Percentiles rank a stretch among this genome's conserved stretches.
Evolutionary conservation across 2,113 vertebrate species (phyloP).

Genomic region (Atlantisia rogersi): DNA sequence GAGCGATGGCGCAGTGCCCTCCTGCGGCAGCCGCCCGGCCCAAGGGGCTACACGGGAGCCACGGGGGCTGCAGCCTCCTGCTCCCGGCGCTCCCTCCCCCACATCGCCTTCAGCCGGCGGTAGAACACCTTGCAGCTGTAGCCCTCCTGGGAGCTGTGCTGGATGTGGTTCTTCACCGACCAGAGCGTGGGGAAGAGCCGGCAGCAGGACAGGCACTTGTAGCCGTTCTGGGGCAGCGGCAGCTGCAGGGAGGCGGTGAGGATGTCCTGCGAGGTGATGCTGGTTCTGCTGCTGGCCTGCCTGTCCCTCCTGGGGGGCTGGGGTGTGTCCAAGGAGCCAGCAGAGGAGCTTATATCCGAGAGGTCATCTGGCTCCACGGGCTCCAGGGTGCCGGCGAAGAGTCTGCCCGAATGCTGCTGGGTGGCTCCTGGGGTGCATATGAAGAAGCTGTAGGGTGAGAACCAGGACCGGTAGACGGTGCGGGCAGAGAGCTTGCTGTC

Average conservation of each 20-base stretch:
- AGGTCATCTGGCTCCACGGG: neutral
- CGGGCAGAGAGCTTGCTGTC: neutral
- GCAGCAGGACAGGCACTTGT: conserved; percentile 44
- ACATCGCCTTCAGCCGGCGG: conserved; percentile 26
- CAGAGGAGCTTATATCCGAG: conserved; percentile 40
- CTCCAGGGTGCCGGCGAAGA: neutral
- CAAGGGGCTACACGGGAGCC: neutral
- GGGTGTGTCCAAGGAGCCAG: conserved; percentile 18
- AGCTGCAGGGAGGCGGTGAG: neutral
- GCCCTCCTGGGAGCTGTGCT: conserved; percentile 48
- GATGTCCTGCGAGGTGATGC: conserved; percentile 37
- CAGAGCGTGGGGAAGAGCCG: conserved; percentile 41
- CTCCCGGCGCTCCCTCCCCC: conserved; percentile 2
- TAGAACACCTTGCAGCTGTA: conserved; percentile 66
- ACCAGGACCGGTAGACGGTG: conserved; percentile 65
- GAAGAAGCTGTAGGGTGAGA: conserved; percentile 70
- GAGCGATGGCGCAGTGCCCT: neutral
- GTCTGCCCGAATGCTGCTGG: neutral
- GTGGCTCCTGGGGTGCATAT: neutral
- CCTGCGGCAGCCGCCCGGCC: neutral
- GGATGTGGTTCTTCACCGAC: conserved; percentile 46
- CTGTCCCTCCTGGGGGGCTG: neutral
- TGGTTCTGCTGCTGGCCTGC: neutral
- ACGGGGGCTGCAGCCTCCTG: neutral
- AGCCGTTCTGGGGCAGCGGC: neutral